These are phyloP conservation scores for Henricia sp. DNA, from an alignment of 53 echinoderm and acorn worm genomes.

Conservation along the genomic window DNA sequence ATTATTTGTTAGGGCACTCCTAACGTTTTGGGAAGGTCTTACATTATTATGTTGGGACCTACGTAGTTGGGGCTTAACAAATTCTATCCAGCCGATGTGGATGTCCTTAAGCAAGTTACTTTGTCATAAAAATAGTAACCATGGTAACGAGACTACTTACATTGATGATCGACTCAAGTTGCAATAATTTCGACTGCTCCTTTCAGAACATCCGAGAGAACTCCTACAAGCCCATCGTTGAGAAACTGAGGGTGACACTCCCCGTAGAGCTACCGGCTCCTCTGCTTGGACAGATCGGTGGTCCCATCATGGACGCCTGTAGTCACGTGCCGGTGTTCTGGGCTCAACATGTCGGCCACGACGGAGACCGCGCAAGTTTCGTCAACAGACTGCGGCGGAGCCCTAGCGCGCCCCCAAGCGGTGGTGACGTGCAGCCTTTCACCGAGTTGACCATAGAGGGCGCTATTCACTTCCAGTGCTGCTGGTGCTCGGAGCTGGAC, in stretches of 20 bases:
- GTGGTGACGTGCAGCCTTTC: not conserved
- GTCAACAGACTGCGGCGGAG: constrained; percentile 21
- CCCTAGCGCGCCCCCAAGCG: constrained; percentile 26
- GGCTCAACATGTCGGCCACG: constrained; percentile 42
- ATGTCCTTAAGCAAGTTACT: too few species aligned
- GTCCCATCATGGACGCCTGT: constrained; percentile 43
- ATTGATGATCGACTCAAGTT: not conserved
- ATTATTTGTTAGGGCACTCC: too few species aligned
- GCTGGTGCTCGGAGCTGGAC: constrained; percentile 46
- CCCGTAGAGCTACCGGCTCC: constrained; percentile 29
- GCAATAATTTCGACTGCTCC: not conserved
- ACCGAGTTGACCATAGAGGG: constrained; percentile 21
- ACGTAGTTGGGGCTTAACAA: too few species aligned
- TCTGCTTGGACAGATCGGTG: constrained; percentile 27
- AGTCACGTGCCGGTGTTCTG: constrained; percentile 35
- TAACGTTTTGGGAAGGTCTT: too few species aligned
- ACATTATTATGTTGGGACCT: too few species aligned
- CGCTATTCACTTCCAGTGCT: constrained; percentile 53
- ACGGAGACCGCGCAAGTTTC: constrained; percentile 11
- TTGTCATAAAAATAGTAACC: too few species aligned
- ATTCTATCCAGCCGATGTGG: too few species aligned
- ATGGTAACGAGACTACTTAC: not conserved
- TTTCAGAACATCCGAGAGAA: constrained; percentile 29
- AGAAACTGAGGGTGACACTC: constrained; percentile 30
- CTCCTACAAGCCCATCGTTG: constrained; percentile 23